Evolutionary conservation across 2,797 vertebrate species (phyloP), one percentile per base, ranked within the genome.

Genomic region (Chelmon rostratus): DNA sequence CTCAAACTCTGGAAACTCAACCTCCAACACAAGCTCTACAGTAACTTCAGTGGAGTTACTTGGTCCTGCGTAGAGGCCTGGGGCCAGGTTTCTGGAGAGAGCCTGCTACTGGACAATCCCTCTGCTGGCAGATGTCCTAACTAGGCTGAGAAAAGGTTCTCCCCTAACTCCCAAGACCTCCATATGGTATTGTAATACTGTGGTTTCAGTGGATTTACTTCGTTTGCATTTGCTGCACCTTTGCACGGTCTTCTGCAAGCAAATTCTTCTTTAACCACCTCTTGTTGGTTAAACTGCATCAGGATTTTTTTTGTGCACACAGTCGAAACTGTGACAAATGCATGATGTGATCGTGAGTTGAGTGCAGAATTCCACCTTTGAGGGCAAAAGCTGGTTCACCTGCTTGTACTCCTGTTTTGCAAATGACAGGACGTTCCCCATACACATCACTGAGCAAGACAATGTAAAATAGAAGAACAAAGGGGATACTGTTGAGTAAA

Each of bases 1-100:
- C 90, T 94, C 80, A 61, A 91, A 83, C 85, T 86, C 87, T 94
- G 93, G 93, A 95, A 96, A 95, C 88, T 92, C 78, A 70, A 81
- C 70, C 73, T 68, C 65, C 46, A 83, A 78, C 50, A 67, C 64
- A 72, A 73, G 73, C 75, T 68, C 83, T 84, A 84, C 82, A 79
- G 81, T 86, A 89, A 91, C 80, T 78, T 85, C 79, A 87, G 78
- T 81, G 79, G 78, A 88, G 86, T 79, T 85, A 58, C 72, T 82
- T 62, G 72, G 81, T 86, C 69, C 80, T 85, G 42, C 89, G 84
- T 53, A 65, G 56, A 72, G 77, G 63, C 73, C 42, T 31, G 21
- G 21, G 61, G 68, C 76, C 70, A 83, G 74, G 79, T 68, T 78
- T 86, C 76, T 88, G 59, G n/a, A 53, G 42, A 33, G 40, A 62